phyloP scores from a whole-genome alignment of 2,797 vertebrate genomes.

The Brachymystax lenok region DNA sequence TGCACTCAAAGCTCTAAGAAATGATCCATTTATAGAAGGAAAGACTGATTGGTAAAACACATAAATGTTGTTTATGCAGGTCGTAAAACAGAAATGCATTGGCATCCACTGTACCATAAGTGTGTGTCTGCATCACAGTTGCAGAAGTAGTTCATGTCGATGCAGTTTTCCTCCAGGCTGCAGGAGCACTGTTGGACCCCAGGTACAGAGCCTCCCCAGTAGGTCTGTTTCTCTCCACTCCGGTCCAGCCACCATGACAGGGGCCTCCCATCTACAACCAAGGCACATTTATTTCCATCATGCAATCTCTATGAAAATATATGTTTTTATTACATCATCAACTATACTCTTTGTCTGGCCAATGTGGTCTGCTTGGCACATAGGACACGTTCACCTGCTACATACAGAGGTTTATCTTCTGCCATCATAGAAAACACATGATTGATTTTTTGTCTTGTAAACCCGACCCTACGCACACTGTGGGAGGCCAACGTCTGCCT shows the following conservation, averaged over 20 bases:
- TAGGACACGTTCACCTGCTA: no score
- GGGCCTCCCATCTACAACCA: constrained; percentile 78
- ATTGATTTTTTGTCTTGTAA: no score
- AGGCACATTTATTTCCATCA: background rate
- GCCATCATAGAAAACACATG: no score
- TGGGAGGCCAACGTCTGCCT: no score
- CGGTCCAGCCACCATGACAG: constrained; percentile 83
- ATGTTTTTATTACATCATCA: background rate
- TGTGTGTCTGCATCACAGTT: constrained; percentile 85
- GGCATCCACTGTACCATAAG: constrained; percentile 73
- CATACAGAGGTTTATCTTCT: no score
- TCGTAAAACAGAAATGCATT: background rate
- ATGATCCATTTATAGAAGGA: background rate
- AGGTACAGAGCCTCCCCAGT: constrained; percentile 84
- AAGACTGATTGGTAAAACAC: background rate
- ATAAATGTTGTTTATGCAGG: no score
- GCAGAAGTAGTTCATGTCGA: constrained; percentile 84
- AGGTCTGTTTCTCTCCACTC: constrained; percentile 61
- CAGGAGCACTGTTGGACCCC: constrained; percentile 84
- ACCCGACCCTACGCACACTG: no score
- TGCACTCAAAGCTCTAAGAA: background rate
- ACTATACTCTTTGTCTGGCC: background rate
- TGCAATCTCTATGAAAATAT: background rate
- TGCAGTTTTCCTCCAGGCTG: constrained; percentile 84
- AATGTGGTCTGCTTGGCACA: no score